Percentiles rank a stretch among this genome's conserved stretches.
Conservation (phyloP, 2,888 invertebrate genomes). For the Rhogogaster chlorosoma region DNA sequence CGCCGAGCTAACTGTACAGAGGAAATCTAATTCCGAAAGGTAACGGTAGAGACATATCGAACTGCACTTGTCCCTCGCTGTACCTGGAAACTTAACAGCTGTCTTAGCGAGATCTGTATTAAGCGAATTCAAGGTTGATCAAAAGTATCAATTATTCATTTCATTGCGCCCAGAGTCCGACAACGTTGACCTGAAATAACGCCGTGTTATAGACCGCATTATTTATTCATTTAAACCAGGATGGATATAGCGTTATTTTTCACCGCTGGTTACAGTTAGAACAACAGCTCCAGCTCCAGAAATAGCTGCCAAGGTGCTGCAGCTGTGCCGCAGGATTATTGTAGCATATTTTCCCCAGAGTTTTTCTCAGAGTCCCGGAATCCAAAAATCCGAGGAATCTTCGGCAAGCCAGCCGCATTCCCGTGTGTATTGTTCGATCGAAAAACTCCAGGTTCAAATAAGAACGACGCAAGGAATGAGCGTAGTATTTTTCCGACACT, state of each 20-base stretch:
- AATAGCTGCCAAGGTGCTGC: conserved; percentile 17
- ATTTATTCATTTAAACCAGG: conserved; percentile 14
- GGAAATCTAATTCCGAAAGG: conserved; percentile 48
- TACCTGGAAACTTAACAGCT: conserved; percentile 33
- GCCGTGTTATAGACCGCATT: background rate
- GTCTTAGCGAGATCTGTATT: conserved; percentile 3
- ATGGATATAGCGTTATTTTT: conserved; percentile 34
- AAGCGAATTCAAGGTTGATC: background rate
- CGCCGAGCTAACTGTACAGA: conserved; percentile 45
- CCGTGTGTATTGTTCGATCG: background rate
- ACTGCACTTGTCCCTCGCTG: conserved; percentile 41
- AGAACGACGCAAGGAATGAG: background rate
- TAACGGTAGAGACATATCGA: conserved; percentile 52
- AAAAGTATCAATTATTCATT: background rate
- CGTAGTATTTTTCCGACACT: background rate
- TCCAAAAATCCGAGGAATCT: conserved; percentile 29
- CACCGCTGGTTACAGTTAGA: conserved; percentile 35
- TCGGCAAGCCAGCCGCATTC: conserved; percentile 13
- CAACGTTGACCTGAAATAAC: background rate
- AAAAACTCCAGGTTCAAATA: background rate
- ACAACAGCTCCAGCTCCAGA: conserved; percentile 26
- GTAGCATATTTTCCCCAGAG: conserved; percentile 31
- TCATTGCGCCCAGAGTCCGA: background rate
- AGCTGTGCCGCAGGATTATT: conserved; percentile 31
- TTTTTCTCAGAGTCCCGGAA: background rate